phyloP scores from a whole-genome alignment of 2,888 invertebrate species.

The Teinopalpus imperialis region DNA sequence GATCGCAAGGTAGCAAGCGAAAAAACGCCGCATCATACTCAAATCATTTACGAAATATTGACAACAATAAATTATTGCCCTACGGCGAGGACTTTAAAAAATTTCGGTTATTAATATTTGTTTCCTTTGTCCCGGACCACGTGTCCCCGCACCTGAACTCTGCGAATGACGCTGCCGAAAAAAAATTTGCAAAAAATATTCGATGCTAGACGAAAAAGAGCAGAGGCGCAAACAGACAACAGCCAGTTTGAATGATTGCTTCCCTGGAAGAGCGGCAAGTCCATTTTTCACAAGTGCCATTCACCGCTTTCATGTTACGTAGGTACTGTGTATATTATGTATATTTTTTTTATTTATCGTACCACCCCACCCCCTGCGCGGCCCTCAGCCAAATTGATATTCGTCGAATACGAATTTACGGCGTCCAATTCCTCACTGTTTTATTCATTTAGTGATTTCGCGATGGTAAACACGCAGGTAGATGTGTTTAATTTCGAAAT shows the following conservation, averaged over 20 bases:
- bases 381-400: constrained; percentile 75
- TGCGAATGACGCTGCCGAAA: constrained; percentile 76
- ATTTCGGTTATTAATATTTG: constrained; percentile 80
- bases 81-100: constrained; percentile 71
- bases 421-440: constrained; percentile 72
- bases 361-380: constrained; percentile 47
- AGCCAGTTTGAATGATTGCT: constrained; percentile 81
- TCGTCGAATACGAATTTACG: constrained; percentile 74
- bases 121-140: constrained; percentile 77
- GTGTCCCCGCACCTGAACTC: constrained; percentile 79
- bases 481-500: constrained; percentile 80
- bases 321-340: constrained; percentile 64
- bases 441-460: constrained; percentile 80
- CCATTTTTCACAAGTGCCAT: constrained; percentile 83
- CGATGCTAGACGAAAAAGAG: constrained; percentile 71
- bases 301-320: constrained; percentile 77
- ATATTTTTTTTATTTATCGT: constrained; percentile 76
- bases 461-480: constrained; percentile 77
- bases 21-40: constrained; percentile 76
- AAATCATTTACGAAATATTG: constrained; percentile 81
- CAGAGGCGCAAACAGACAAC: constrained; percentile 80
- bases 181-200: constrained; percentile 68
- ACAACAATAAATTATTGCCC: constrained; percentile 74
- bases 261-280: constrained; percentile 81
- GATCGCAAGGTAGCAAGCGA: constrained; percentile 51